Conservation (phyloP, 2,113 vertebrate species). For the Salminus brasiliensis region DNA sequence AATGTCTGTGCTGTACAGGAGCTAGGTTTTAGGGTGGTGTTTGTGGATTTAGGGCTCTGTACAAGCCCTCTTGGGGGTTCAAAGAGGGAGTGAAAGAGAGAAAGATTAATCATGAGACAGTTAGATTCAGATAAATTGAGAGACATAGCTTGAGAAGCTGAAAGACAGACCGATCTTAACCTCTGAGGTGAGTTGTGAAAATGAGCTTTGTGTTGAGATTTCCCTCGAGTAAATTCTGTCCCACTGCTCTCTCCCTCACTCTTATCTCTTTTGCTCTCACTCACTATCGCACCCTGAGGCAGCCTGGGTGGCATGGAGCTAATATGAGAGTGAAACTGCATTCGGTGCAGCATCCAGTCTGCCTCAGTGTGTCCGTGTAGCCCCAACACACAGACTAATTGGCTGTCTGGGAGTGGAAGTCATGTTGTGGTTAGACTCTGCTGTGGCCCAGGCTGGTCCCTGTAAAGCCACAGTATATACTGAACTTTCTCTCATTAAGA, state of each 20-base stretch:
- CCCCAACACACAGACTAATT: conserved; percentile 27
- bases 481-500: conserved; percentile 30
- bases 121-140: no score
- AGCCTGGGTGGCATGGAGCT: conserved; percentile 19
- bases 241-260: neutral
- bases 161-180: conserved; percentile 12
- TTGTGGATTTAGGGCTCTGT: conserved; percentile 10
- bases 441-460: conserved; percentile 18
- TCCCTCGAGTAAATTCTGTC: conserved; percentile 19
- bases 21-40: neutral
- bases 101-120: neutral
- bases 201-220: conserved; percentile 30
- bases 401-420: conserved; percentile 44
- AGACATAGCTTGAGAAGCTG: neutral
- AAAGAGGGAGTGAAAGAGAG: neutral
- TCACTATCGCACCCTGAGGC: conserved; percentile 1
- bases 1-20: conserved; percentile 25
- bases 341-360: neutral
- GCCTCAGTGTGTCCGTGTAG: neutral
- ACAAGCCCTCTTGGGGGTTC: no score
- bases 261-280: no score
- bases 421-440: conserved; percentile 27
- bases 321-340: conserved; percentile 1
- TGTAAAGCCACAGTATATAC: conserved; percentile 20
- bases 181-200: conserved; percentile 30